phyloP scores from a whole-genome alignment of 2,888 invertebrate genomes.

The Liopterus haemorrhoidalis region DNA sequence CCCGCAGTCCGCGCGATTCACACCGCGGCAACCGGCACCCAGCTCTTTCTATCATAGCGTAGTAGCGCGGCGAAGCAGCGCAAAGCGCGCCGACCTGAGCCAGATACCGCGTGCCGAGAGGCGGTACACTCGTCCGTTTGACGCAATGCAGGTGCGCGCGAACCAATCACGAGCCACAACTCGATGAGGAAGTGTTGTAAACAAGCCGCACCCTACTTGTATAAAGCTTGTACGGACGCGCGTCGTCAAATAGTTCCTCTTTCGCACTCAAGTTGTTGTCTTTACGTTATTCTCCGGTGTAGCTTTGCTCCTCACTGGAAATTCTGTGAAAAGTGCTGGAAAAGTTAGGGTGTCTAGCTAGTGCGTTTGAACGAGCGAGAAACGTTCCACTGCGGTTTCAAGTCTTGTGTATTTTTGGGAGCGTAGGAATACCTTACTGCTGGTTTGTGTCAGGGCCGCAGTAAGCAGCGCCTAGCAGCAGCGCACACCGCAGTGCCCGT shows the following conservation, averaged over 20 bases:
- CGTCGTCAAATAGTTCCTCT: conserved; percentile 56
- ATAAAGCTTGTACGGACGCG: conserved; percentile 61
- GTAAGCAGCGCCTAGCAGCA: conserved; percentile 45
- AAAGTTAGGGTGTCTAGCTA: not conserved
- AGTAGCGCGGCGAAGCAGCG: conserved; percentile 18
- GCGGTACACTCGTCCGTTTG: conserved; percentile 49
- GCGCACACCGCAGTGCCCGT: conserved; percentile 40
- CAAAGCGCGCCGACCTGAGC: conserved; percentile 13
- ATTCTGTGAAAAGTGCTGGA: no score
- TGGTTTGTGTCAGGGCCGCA: conserved; percentile 47
- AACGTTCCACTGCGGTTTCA: conserved; percentile 37
- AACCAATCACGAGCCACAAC: conserved; percentile 66
- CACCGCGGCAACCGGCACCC: conserved; percentile 13
- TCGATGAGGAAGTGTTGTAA: conserved; percentile 59
- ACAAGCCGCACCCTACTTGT: conserved; percentile 66
- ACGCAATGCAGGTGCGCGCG: conserved; percentile 82
- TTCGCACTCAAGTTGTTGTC: not conserved
- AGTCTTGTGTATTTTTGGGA: conserved; percentile 27
- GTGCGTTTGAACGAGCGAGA: conserved; percentile 44
- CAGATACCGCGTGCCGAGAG: conserved; percentile 33
- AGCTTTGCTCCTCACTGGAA: no score
- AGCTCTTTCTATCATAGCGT: conserved; percentile 6
- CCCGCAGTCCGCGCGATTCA: conserved; percentile 1
- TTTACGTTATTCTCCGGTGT: not conserved
- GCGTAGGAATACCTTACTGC: conserved; percentile 46